Evolutionary conservation across 2,113 vertebrate species (phyloP).

Genomic region (Syngnathus typhle): DNA sequence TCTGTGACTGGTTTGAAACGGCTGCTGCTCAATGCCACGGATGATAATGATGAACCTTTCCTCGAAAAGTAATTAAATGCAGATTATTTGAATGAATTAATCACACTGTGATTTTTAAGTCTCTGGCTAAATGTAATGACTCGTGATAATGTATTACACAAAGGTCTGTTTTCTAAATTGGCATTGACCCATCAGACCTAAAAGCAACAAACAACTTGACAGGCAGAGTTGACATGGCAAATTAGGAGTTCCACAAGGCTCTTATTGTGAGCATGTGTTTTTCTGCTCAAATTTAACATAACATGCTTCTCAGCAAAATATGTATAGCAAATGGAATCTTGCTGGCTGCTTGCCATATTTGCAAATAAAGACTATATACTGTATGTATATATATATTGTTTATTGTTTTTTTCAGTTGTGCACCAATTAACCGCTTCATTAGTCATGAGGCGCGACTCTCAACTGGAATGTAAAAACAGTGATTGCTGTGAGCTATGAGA

Average conservation of each 20-base stretch:
- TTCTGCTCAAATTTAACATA: not conserved
- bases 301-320: not conserved
- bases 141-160: not conserved
- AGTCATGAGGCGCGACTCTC: constrained; percentile 1
- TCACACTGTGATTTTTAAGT: not conserved
- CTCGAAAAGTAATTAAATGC: not conserved
- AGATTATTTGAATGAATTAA: not conserved
- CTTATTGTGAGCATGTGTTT: constrained; percentile 1
- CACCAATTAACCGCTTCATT: constrained; percentile 16
- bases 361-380: not conserved
- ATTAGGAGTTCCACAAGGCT: constrained; percentile 4
- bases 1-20: constrained; percentile 66
- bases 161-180: not conserved
- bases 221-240: not conserved
- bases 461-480: constrained; percentile 25
- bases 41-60: not conserved
- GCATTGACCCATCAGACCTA: not conserved
- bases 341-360: constrained; percentile 5
- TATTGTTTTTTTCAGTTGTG: constrained; percentile 5
- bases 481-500: constrained; percentile 32
- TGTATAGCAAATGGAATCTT: not conserved
- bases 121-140: not conserved
- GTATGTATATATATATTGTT: too few relatives aligned
- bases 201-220: not conserved
- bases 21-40: constrained; percentile 41